Base-by-base conservation (phyloP, 2,888 invertebrate genomes). In the Epiblema foenella region DNA sequence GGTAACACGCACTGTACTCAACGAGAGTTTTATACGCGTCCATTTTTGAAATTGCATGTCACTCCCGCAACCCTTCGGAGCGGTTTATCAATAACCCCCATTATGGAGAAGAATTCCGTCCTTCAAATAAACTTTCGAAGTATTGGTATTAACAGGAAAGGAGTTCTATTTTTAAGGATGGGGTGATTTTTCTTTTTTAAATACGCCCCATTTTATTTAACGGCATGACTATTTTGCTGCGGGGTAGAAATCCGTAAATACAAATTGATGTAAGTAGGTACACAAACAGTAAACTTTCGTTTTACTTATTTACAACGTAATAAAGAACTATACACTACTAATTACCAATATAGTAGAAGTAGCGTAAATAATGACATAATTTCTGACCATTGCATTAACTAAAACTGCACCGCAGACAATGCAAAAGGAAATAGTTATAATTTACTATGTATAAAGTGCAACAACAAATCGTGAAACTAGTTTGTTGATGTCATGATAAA, bases 1-100 rank as follows among this genome's bases (percentile, higher is more conserved):
- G 85, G 81, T 84, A 84, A 85, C 84, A 86, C 87, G 87, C 86
- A 85, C 83, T 83, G 77, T 79, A 75, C 81, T 84, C 77, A 85
- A 84, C 79, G 82, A 79, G 78, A 81, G 77, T 84, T 85, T 84
- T 80, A 86, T 83, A 79, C 79, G 80, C 75, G 78, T 75, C 79
- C 75, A 74, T 78, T 79, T 79, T 81, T 79, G 79, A 81, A 79
- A 78, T 79, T 76, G 77, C 78, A 76, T 78, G 77, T 78, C 69
- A 70, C 72, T 74, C 73, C 73, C 46, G 64, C 70, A 74, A 68
- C 74, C 75, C 70, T 77, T 75, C 65, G 71, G 66, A 52, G 68
- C 62, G 73, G 72, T 78, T 74, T 75, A 74, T 75, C 73, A 65
- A 73, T 69, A 68, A 72, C 60, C 70, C 69, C 73, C 75, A 64